These are phyloP conservation scores for Plebejus anna DNA, from an alignment of 2,888 invertebrate genomes.

Conservation along the genomic window DNA sequence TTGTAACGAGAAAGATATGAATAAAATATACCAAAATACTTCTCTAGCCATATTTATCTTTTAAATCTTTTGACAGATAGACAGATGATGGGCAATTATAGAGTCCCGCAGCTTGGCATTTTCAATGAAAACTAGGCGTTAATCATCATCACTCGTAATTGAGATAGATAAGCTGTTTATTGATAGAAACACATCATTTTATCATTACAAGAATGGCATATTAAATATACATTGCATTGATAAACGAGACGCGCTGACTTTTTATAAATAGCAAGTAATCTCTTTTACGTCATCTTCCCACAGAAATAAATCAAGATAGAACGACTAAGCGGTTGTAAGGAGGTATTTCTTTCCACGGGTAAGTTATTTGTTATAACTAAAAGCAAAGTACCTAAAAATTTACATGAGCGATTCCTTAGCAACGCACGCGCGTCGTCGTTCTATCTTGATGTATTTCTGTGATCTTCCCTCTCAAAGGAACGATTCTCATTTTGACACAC, in stretches of 20 bases:
- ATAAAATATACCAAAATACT: background rate
- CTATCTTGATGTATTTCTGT: no score
- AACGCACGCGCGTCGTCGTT: no score
- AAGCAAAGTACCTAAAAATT: no score
- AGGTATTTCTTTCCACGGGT: no score
- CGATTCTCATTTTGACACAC: background rate
- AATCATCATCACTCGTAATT: background rate
- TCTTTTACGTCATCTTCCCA: background rate
- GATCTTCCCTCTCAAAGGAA: background rate
- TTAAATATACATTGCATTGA: background rate
- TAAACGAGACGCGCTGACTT: background rate
- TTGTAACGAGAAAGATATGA: background rate
- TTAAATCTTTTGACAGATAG: constrained; percentile 4
- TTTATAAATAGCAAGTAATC: background rate
- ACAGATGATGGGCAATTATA: constrained; percentile 2
- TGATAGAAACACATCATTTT: background rate
- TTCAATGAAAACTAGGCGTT: background rate
- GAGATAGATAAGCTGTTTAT: constrained; percentile 6
- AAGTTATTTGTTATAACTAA: no score
- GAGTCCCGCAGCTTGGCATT: background rate
- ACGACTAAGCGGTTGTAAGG: no score
- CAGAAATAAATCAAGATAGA: no score
- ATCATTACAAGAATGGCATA: background rate
- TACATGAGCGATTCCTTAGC: no score
- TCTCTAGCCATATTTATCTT: background rate